These are phyloP conservation scores for Electrona antarctica DNA, from an alignment of 2,113 vertebrate species.

Conservation along the genomic window DNA sequence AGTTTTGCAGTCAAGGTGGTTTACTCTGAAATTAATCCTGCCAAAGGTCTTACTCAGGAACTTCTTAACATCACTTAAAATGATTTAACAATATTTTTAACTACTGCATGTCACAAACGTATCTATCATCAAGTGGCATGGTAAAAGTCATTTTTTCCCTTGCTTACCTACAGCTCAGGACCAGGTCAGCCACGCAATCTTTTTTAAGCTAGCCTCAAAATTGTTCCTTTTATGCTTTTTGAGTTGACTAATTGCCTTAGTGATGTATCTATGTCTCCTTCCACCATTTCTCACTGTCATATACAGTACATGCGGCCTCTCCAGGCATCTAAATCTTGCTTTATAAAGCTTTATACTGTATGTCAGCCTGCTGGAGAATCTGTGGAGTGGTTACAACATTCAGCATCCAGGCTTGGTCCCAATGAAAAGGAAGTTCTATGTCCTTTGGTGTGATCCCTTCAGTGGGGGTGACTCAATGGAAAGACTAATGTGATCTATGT, in stretches of 20 bases:
- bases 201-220: neutral
- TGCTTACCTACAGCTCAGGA: constrained; percentile 50
- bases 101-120: constrained; percentile 36
- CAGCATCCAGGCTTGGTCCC: constrained; percentile 48
- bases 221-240: constrained; percentile 12
- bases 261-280: constrained; percentile 7
- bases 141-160: constrained; percentile 26
- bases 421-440: constrained; percentile 23
- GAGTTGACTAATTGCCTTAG: constrained; percentile 7
- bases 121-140: constrained; percentile 22
- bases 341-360: constrained; percentile 36
- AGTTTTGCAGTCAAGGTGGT: constrained; percentile 48
- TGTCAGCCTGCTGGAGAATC: constrained; percentile 39
- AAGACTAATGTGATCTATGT: constrained; percentile 27
- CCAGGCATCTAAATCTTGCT: constrained; percentile 29
- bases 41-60: constrained; percentile 76
- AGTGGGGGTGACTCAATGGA: neutral
- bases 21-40: constrained; percentile 62
- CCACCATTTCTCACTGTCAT: constrained; percentile 48
- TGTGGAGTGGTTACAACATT: constrained; percentile 49
- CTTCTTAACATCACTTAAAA: constrained; percentile 49
- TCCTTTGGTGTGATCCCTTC: constrained; percentile 24
- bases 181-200: constrained; percentile 24
- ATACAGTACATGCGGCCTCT: constrained; percentile 44
- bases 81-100: constrained; percentile 11